These are phyloP conservation scores for Carabus problematicus DNA, from an alignment of 2,888 invertebrate species.

Conservation along the genomic window DNA sequence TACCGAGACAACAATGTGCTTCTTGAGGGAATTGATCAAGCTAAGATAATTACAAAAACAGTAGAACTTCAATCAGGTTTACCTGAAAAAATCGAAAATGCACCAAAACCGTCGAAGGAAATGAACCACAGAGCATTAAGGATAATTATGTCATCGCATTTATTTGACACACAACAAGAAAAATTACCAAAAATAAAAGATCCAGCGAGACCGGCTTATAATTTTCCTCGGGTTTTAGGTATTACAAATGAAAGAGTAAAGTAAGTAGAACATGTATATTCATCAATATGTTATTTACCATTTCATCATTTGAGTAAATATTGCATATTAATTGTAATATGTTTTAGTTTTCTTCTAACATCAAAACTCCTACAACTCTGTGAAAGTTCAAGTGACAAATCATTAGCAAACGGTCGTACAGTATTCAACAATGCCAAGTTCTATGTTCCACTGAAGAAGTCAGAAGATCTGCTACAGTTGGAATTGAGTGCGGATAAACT, in stretches of 20 bases:
- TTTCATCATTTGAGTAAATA: conserved; percentile 14
- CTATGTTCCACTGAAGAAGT: conserved; percentile 66
- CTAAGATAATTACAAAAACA: conserved; percentile 82
- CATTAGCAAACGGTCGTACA: conserved; percentile 64
- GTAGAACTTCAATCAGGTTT: conserved; percentile 68
- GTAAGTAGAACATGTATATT: conserved; percentile 60
- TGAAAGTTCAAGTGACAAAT: conserved; percentile 67
- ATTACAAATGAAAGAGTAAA: conserved; percentile 73
- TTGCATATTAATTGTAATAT: conserved; percentile 32
- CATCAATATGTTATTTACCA: not conserved
- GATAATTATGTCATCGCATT: conserved; percentile 69
- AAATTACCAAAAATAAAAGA: conserved; percentile 78
- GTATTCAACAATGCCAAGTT: conserved; percentile 67
- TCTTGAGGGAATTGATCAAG: conserved; percentile 77
- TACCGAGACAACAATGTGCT: conserved; percentile 70
- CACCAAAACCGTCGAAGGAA: conserved; percentile 60
- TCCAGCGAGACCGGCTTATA: conserved; percentile 72
- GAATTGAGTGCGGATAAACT: conserved; percentile 70
- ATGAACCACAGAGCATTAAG: conserved; percentile 69
- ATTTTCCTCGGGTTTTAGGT: conserved; percentile 76
- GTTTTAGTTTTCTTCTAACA: conserved; percentile 69
- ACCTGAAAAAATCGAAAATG: conserved; percentile 67
- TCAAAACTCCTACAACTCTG: conserved; percentile 73
- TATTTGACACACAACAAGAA: conserved; percentile 81
- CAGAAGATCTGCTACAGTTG: conserved; percentile 69